Percentiles rank a stretch among this genome's conserved stretches.
phyloP scores from a whole-genome alignment of 2,888 invertebrate species.

The Unio delphinus region DNA sequence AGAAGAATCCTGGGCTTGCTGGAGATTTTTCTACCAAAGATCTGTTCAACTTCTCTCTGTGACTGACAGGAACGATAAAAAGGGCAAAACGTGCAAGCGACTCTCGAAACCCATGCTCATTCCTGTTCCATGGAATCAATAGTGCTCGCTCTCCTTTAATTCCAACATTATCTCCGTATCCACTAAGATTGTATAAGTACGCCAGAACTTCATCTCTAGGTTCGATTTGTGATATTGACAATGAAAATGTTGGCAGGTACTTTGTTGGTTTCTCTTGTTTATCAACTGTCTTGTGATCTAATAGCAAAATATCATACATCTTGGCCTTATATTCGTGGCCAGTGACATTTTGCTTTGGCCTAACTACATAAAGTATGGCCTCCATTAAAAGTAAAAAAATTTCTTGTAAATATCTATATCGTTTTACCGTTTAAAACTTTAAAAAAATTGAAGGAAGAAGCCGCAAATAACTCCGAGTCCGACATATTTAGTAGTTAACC shows the following conservation, averaged over 20 bases:
- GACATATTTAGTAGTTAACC: no score
- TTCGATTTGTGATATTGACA: slow-evolving; percentile 52
- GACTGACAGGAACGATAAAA: slow-evolving; percentile 62
- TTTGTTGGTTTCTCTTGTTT: slow-evolving; percentile 45
- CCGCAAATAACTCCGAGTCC: no score
- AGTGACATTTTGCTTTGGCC: slow-evolving; percentile 53
- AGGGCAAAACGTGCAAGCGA: slow-evolving; percentile 56
- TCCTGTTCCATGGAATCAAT: slow-evolving; percentile 44
- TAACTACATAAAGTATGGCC: slow-evolving; percentile 58
- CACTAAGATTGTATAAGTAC: slow-evolving; percentile 56
- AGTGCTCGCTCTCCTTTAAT: slow-evolving; percentile 64
- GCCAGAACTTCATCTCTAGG: slow-evolving; percentile 58
- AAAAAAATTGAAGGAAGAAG: no score
- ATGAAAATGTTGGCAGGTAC: slow-evolving; percentile 57
- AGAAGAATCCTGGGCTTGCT: slow-evolving; percentile 57
- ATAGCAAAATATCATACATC: slow-evolving; percentile 61
- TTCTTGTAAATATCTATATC: no score
- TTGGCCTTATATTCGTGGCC: slow-evolving; percentile 55
- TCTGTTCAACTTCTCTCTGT: slow-evolving; percentile 56
- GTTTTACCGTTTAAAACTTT: no score
- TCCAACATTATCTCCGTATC: slow-evolving; percentile 52
- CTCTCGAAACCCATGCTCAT: slow-evolving; percentile 37
- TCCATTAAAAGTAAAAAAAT: slow-evolving; percentile 43
- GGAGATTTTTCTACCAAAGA: slow-evolving; percentile 56
- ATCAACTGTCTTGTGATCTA: slow-evolving; percentile 53